Conservation (phyloP, 1,140 invertebrate species). For the Bombus difficillimus region DNA sequence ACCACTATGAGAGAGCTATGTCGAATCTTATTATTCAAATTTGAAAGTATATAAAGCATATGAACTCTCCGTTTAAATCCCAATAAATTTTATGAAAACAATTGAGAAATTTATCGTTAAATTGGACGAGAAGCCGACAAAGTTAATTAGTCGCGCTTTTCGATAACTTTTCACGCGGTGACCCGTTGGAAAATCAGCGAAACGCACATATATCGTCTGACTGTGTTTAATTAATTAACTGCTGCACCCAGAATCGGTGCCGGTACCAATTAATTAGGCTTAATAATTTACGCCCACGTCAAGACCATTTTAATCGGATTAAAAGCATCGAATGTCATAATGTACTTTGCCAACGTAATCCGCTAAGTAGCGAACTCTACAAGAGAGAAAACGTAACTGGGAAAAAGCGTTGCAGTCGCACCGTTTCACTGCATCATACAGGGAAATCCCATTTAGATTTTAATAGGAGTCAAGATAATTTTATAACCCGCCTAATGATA, state of each 20-base stretch:
- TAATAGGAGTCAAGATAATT: background rate
- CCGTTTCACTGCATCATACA: background rate
- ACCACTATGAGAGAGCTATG: too few relatives aligned
- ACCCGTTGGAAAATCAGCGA: background rate
- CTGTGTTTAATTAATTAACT: conserved; percentile 44
- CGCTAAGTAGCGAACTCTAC: conserved; percentile 37
- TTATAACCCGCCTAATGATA: background rate
- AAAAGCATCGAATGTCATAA: conserved; percentile 48
- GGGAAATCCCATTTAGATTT: background rate
- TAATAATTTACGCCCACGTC: conserved; percentile 32
- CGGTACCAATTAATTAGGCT: conserved; percentile 50
- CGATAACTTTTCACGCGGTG: background rate
- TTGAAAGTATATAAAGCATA: too few relatives aligned
- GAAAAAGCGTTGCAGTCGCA: background rate
- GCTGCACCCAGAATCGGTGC: background rate
- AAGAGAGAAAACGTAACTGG: background rate
- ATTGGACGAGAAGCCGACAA: background rate
- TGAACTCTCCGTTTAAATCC: too few relatives aligned
- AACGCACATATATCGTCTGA: background rate
- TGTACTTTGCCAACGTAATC: conserved; percentile 37
- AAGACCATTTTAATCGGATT: conserved; percentile 60
- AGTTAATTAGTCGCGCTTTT: background rate
- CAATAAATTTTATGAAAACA: background rate
- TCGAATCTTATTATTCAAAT: too few relatives aligned
- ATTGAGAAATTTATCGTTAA: background rate